Conservation (phyloP, 2,888 invertebrate species). For the Sarcophaga caerulescens region DNA sequence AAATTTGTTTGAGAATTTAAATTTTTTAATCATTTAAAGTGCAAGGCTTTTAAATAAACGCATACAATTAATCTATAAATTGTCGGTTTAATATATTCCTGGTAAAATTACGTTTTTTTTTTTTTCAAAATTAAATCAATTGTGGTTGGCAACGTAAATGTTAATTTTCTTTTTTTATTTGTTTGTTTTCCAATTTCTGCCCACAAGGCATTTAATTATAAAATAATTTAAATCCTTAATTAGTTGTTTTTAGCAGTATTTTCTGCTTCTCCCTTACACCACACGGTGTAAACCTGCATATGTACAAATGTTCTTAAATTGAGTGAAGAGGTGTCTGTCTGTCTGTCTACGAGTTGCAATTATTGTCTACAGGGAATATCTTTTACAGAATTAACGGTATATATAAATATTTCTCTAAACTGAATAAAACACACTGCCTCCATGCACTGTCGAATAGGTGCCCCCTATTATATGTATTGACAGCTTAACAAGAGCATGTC, state of each 20-base stretch:
- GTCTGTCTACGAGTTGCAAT: not conserved
- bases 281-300: too few relatives aligned
- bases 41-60: not conserved
- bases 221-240: constrained; percentile 44
- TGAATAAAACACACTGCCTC: not conserved
- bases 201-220: constrained; percentile 44
- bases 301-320: too few relatives aligned
- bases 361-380: not conserved
- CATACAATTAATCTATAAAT: constrained; percentile 9
- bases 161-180: not conserved
- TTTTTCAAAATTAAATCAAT: constrained; percentile 19
- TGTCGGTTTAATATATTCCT: not conserved
- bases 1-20: constrained; percentile 14
- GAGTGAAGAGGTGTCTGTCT: not conserved
- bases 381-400: not conserved
- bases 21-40: not conserved
- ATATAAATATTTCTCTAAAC: not conserved
- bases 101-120: not conserved
- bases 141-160: not conserved
- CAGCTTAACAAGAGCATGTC: constrained; percentile 57
- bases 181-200: not conserved
- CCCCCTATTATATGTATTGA: constrained; percentile 48
- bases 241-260: constrained; percentile 19
- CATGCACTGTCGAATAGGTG: not conserved
- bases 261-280: not conserved